Evolutionary conservation across 2,797 vertebrate species (phyloP).

Genomic region (Pelochelys cantorii): DNA sequence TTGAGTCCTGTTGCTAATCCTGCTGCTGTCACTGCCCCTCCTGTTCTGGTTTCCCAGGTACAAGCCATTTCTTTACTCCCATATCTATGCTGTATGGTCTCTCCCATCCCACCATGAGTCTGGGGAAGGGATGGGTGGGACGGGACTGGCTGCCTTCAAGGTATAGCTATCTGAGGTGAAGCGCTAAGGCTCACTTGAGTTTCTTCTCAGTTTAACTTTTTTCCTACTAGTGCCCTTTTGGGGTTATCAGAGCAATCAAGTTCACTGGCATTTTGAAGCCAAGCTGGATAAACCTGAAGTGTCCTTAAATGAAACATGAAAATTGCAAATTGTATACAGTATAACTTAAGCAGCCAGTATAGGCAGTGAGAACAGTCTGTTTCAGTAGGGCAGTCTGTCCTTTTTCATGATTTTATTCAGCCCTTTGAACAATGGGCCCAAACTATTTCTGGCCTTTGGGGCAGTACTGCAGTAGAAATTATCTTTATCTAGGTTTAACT

Average conservation of each 20-base stretch:
- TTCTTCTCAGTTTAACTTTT: neutral
- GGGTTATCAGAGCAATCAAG: neutral
- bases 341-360: neutral
- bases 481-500: neutral
- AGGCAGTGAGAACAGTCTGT: neutral
- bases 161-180: neutral
- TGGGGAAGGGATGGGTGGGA: neutral
- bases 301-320: neutral
- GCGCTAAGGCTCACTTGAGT: neutral
- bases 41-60: neutral
- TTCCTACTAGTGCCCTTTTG: neutral
- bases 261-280: neutral
- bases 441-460: neutral
- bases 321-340: neutral
- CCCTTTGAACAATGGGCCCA: neutral
- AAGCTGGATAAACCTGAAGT: neutral
- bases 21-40: neutral
- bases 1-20: neutral
- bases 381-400: neutral
- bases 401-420: neutral
- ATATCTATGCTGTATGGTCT: neutral
- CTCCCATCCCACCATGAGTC: neutral
- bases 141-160: neutral
- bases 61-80: neutral
- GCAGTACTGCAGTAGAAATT: neutral